Evolutionary conservation across 2,113 vertebrate species (phyloP).

Genomic region (rabbit (Oryctolagus cuniculus)): mOryCun1.1 NC_091440.1:8978501-8979000

Average conservation of each 20-base stretch:
- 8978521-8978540: too few species aligned
- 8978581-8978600: background rate
- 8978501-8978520: too few species aligned
- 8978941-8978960: background rate
- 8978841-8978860: background rate
- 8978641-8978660: background rate
- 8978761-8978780: background rate
- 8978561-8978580: too few species aligned
- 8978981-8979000: background rate
- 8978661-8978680: background rate
- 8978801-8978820: background rate
- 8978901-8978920: background rate
- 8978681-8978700: background rate
- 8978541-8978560: too few species aligned
- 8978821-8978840: background rate
- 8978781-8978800: background rate
- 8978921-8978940: background rate
- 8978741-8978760: accelerated
- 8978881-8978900: background rate
- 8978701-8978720: background rate
- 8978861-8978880: background rate
- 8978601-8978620: background rate
- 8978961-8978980: background rate
- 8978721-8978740: background rate
- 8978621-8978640: too few species aligned